Evolutionary conservation across 2,797 vertebrate species (phyloP), one percentile per base, ranked within the genome.

Genomic region (Dromococcyx pavoninus): DNA sequence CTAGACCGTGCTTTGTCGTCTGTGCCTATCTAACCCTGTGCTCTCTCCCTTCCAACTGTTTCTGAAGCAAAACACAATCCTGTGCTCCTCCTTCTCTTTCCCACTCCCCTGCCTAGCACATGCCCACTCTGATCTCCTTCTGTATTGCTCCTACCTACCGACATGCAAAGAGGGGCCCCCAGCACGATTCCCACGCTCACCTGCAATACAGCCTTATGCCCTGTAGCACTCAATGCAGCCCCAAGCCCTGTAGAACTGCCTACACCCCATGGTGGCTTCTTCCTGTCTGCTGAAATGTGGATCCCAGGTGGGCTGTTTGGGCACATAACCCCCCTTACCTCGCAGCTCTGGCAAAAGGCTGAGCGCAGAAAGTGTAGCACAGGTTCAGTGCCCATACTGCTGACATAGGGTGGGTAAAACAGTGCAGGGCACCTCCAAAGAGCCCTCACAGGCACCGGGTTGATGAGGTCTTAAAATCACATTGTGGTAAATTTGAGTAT

Each of bases 361-460:
- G 10, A 88, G 77, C 46, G 39, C 1, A 0, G 83, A 32, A 81
- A 22, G 30, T 11, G 1, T 7, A 32, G 62, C 18, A 0, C 10
- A 1, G 3, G 22, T 48, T 46, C 2, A 0, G 4, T 22, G 14
- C 75, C 75, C 7, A 1, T 13, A 0, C 22, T 67, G 70, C 65
- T 56, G 41, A 3, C 6, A 2, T 0, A 0, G 61, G 27, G 28
- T 4, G 2, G 35, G 51, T 16, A 30, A 27, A 21, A 22, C 51
- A 27, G 57, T 2, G 0, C 35, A 16, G n/a, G 27, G 16, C 72
- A 56, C n/a, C 15, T 57, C 30, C 32, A 6, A 21, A 23, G 37
- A 70, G 25, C 14, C 39, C 35, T 21, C 28, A 37, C 4, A 0
- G n/a, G 23, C 27, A 16, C 62, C 0, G 2, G 19, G 4, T 13